Evolutionary conservation across 2,797 vertebrate genomes (phyloP), one percentile per base, ranked within the genome.

Genomic region (Novumbra hubbsi): DNA sequence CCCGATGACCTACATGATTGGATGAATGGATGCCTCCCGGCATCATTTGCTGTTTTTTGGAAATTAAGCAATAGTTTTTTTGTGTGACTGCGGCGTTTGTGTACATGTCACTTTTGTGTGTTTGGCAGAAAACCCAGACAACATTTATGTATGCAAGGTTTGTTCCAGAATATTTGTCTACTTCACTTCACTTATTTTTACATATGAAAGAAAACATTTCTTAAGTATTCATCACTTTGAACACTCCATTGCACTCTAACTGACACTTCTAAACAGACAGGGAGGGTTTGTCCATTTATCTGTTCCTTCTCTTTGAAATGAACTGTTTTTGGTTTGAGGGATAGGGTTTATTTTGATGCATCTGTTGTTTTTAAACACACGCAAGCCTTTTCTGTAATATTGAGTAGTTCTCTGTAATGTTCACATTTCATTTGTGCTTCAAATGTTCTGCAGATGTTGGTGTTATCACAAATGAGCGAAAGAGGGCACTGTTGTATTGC

Each of bases 401-500:
- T 38, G 64, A 32, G 28, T 64, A 16, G 27, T 64, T 64, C 27
- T 64, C 62, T 68, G 66, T 38, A 68, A 24, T 68, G 32, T 45
- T 30, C 14, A 65, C 63, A 65, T 60, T 52, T 14, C 1, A 15
- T 34, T 34, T 24, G 32, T 11, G 5, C 48, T 73, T 6, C 49
- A 38, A 4, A 60, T 60, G 55, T 24, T 12, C 52, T 11, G 21
- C 65, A 62, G 55, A 60, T 83, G 81, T 85, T 81, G 78, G 81
- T 79, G 83, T 83, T 50, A 27, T 85, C 41, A 69, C 52, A 74
- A 78, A 75, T 77, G 60, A 82, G 86, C 92, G 89, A 88, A 41
- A 92, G 92, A 91, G 89, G 92, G 89, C 78, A 85, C 89, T 94
- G 88, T 93, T 94, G 91, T 81, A 89, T 87, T 79, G 79, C 77